These are phyloP conservation scores for Montipora capricornis DNA, from an alignment of 64 coral and sea anemone species.

Conservation along the genomic window DNA sequence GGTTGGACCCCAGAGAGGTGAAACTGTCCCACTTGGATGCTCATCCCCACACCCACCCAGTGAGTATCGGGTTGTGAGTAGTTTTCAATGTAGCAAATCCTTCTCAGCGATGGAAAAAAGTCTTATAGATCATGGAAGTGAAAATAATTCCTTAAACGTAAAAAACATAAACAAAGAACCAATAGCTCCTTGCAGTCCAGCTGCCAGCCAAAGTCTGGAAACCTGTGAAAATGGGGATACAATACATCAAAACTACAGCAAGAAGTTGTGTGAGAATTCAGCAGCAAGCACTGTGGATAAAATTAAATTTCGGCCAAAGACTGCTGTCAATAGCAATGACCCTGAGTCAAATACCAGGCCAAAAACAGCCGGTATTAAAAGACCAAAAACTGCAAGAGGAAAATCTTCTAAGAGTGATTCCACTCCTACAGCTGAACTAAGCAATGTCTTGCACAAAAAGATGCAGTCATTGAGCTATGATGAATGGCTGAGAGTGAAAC, in stretches of 20 bases:
- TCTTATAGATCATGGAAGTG: neutral
- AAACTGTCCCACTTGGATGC: neutral
- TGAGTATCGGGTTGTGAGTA: conserved; percentile 76
- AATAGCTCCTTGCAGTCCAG: neutral
- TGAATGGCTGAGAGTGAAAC: conserved; percentile 79
- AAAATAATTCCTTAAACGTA: neutral
- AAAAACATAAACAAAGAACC: neutral
- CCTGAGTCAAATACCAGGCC: neutral
- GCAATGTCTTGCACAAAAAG: conserved; percentile 11
- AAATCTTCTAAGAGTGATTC: neutral
- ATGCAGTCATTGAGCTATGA: conserved; percentile 85
- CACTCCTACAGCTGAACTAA: neutral
- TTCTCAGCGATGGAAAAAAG: neutral
- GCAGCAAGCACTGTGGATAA: neutral
- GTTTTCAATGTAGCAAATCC: conserved; percentile 40
- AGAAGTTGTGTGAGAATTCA: neutral
- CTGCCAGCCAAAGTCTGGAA: neutral
- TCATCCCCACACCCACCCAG: conserved; percentile 38
- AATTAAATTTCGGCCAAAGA: conserved; percentile 22
- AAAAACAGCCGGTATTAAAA: neutral
- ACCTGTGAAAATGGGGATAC: neutral
- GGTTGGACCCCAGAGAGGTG: conserved; percentile 52
- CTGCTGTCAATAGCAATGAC: neutral
- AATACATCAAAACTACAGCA: neutral
- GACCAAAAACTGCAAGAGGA: conserved; percentile 75